phyloP scores from a whole-genome alignment of 2,797 vertebrate genomes.

The Halcyon smyrnensis region DNA sequence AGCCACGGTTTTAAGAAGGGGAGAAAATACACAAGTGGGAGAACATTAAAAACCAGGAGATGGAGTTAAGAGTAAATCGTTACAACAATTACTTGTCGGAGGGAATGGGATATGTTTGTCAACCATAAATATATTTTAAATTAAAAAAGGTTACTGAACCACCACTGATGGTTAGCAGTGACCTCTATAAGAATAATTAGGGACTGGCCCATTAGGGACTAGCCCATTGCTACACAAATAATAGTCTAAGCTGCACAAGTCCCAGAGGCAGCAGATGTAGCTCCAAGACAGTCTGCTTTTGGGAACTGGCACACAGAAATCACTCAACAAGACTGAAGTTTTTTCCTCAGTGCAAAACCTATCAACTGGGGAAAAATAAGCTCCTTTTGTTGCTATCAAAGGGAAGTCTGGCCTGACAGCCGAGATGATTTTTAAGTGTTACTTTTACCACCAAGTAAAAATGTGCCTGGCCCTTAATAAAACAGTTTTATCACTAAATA shows the following conservation, averaged over 20 bases:
- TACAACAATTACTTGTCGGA: background rate
- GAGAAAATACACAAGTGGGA: background rate
- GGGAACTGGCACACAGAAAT: background rate
- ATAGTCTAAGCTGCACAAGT: background rate
- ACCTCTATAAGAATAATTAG: background rate
- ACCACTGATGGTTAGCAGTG: background rate
- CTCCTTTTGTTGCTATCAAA: conserved; percentile 12
- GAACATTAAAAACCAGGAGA: background rate
- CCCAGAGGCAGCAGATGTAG: background rate
- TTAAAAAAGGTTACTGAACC: background rate
- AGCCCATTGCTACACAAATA: background rate
- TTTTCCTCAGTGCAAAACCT: background rate
- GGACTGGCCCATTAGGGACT: background rate
- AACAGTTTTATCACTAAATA: background rate
- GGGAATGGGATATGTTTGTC: background rate
- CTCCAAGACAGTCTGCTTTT: background rate
- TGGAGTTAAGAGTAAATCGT: background rate
- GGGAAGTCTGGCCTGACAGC: background rate
- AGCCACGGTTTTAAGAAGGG: background rate
- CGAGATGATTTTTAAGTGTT: background rate
- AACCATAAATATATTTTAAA: background rate
- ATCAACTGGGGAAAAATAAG: background rate
- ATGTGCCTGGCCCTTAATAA: background rate
- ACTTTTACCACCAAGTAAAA: background rate
- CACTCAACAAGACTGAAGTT: background rate